phyloP scores from a whole-genome alignment of 2,113 vertebrate genomes.

The Blennius ocellaris region DNA sequence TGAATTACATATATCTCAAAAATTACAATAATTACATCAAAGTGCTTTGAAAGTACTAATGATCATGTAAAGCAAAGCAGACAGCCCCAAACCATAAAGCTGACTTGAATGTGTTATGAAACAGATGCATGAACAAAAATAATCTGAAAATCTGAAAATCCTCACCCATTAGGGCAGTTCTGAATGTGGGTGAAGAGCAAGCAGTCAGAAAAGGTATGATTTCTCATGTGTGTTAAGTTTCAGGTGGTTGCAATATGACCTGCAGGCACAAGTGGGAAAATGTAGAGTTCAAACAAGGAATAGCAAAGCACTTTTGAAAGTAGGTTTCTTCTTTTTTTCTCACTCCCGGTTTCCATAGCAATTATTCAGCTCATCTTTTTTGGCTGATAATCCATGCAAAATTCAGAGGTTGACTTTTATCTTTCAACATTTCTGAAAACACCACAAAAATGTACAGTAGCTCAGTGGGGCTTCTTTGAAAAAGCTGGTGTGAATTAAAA shows the following conservation, averaged over 20 bases:
- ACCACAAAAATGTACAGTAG: constrained; percentile 16
- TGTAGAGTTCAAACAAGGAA: constrained; percentile 17
- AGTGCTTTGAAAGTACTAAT: too few relatives aligned
- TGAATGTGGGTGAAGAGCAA: background rate
- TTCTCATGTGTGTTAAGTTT: background rate
- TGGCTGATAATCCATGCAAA: constrained; percentile 31
- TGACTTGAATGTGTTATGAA: too few relatives aligned
- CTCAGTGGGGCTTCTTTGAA: constrained; percentile 26
- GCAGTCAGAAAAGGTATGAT: background rate
- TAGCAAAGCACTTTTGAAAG: background rate
- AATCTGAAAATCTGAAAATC: background rate
- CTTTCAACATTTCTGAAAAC: constrained; percentile 28
- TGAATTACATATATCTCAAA: too few relatives aligned
- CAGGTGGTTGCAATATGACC: constrained; percentile 18
- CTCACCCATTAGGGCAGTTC: background rate
- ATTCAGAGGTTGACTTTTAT: constrained; percentile 31
- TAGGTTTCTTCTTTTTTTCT: background rate
- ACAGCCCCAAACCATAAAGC: too few relatives aligned
- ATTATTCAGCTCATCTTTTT: constrained; percentile 28
- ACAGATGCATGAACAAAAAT: background rate
- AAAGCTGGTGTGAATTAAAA: background rate
- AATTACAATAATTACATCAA: too few relatives aligned
- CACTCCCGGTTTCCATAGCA: constrained; percentile 41
- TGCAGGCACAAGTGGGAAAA: constrained; percentile 35
- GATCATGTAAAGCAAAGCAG: too few relatives aligned